Percentiles rank a stretch among this genome's conserved stretches.
These are phyloP conservation scores for Saimiri boliviensis DNA, from an alignment of 2,113 vertebrate genomes.

Conservation along the genomic window DNA sequence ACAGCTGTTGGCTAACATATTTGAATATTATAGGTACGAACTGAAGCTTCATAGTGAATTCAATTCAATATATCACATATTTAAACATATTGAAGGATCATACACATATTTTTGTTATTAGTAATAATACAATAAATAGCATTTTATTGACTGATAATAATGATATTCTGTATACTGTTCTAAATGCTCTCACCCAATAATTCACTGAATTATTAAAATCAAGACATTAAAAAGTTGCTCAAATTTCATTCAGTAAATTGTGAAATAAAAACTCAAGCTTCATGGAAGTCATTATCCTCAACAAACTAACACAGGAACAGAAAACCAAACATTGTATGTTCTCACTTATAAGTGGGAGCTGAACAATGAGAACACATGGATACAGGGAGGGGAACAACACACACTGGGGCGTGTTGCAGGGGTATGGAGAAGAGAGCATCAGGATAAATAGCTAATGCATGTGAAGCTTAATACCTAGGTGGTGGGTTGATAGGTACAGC, in stretches of 20 bases:
- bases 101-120: background rate
- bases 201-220: background rate
- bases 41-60: background rate
- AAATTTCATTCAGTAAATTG: background rate
- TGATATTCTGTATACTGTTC: background rate
- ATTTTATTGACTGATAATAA: background rate
- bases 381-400: no score
- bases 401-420: no score
- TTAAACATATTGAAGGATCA: background rate
- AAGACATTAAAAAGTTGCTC: background rate
- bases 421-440: no score
- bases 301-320: no score
- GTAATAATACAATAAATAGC: background rate
- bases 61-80: background rate
- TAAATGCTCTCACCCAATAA: background rate
- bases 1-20: background rate
- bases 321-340: no score
- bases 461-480: no score
- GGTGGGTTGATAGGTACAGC: no score
- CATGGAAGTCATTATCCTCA: no score
- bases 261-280: background rate
- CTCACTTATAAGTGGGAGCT: no score
- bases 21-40: background rate
- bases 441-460: no score
- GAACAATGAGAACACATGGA: no score